phyloP scores from a whole-genome alignment of 2,888 invertebrate species.

The Actias luna region DNA sequence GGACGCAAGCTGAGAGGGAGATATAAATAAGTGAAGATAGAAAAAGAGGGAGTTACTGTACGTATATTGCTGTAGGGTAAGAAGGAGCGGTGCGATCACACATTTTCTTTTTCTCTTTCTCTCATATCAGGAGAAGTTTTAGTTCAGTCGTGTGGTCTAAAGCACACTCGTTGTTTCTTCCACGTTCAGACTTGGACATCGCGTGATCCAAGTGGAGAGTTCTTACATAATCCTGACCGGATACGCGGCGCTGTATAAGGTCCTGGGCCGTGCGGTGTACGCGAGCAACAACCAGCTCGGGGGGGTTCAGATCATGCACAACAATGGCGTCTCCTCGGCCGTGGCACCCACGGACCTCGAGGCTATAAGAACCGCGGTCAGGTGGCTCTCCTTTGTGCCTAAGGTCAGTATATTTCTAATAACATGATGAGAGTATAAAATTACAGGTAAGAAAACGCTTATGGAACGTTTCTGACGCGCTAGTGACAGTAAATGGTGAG shows the following conservation, averaged over 20 bases:
- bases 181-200: conserved; percentile 64
- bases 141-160: no score
- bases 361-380: conserved; percentile 91
- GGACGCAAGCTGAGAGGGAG: no score
- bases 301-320: conserved; percentile 99
- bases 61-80: no score
- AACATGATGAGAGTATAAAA: neutral
- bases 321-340: conserved; percentile 98
- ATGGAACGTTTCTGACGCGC: neutral
- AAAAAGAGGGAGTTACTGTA: no score
- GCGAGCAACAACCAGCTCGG: conserved; percentile 99
- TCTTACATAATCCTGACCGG: conserved; percentile 99
- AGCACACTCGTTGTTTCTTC: no score
- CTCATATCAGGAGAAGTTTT: no score
- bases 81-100: no score
- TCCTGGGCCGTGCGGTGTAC: conserved; percentile 98
- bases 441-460: neutral
- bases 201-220: conserved; percentile 91
- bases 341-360: conserved; percentile 95
- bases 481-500: no score
- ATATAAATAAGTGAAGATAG: no score
- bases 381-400: conserved; percentile 97
- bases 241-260: conserved; percentile 96
- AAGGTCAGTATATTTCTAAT: conserved; percentile 74
- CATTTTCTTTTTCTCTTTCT: no score